Base-by-base conservation (phyloP, 2,797 vertebrate species). In the Crenuchus spilurus region DNA sequence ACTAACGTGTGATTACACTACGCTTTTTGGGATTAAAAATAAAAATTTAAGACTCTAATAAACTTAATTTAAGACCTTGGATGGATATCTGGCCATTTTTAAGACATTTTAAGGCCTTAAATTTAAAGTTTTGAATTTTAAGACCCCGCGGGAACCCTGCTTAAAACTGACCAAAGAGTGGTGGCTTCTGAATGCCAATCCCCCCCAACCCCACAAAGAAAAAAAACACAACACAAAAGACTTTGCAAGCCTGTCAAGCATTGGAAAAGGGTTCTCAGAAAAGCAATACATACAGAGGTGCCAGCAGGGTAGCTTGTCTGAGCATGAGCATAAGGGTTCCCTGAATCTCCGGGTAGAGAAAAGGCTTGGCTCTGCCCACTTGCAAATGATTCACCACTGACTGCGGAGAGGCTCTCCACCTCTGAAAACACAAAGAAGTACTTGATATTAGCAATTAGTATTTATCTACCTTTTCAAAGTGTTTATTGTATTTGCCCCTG, bases 331-430 rank as follows among this genome's bases (percentile, higher is more conserved):
- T 92, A 86, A 4, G 82, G 76, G 70, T 70, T 77, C 26, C 72
- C 81, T 26, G 89, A 86, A 68, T 95, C 93, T 20, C 87, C 84
- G 18, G 89, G 90, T 1, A 87, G 84, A 73, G 89, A 84, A 70
- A 89, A 87, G 2, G 85, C 85, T 75, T 93, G 91, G 82, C 92
- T 94, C 80, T 91, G 89, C 75, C 84, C 87, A 84, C 87, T 89
- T 60, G 82, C 81, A 55, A 81, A 87, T 20, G 91, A 91, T 67
- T 95, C 95, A 84, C 88, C 91, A 82, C 84, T 88, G 61, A 88
- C 82, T 60, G 91, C 87, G 67, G 90, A 83, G 24, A 92, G 55
- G 78, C 83, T 90, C 71, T 92, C 92, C 55, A 80, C 87, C 84
- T 89, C 81, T 85, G 75, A 48, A 70, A 51, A 72, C 51, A 52